phyloP scores from a whole-genome alignment of 2,113 vertebrate species.

The Oncorhynchus nerka region DNA sequence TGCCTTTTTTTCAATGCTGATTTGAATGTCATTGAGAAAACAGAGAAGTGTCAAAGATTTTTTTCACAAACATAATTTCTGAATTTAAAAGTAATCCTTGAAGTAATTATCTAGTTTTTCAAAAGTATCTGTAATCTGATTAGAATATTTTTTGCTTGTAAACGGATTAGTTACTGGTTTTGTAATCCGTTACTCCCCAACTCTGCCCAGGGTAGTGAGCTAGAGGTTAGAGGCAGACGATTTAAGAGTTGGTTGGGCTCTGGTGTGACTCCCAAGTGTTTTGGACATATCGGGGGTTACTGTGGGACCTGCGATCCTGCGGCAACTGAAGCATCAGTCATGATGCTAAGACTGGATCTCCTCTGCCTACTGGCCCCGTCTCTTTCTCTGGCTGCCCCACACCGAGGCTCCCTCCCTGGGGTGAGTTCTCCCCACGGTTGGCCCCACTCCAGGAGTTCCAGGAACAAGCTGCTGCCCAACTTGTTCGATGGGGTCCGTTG shows the following conservation, averaged over 20 bases:
- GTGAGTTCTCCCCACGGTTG: not conserved
- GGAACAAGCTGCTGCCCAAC: not conserved
- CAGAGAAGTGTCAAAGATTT: too few relatives aligned
- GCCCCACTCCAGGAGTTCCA: not conserved
- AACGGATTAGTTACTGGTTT: too few relatives aligned
- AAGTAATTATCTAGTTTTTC: too few relatives aligned
- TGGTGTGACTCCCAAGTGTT: not conserved
- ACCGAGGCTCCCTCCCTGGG: not conserved
- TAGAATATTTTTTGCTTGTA: too few relatives aligned
- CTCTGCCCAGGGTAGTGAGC: not conserved
- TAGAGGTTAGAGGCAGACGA: not conserved
- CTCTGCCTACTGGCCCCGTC: not conserved
- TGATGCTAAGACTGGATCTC: not conserved
- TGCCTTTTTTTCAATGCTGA: too few relatives aligned
- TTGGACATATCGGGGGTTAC: too few relatives aligned
- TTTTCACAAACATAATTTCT: too few relatives aligned
- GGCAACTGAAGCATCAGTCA: not conserved
- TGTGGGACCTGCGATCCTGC: not conserved
- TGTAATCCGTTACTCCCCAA: too few relatives aligned
- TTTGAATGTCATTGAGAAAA: too few relatives aligned
- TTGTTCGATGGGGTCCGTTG: constrained; percentile 77
- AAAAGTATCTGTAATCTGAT: too few relatives aligned
- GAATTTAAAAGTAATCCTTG: too few relatives aligned
- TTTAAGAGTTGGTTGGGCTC: not conserved
- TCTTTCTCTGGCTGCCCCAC: not conserved